Evolutionary conservation across 1,140 invertebrate genomes (phyloP), one percentile per base, ranked within the genome.

Genomic region (Trichogramma pretiosum): DNA sequence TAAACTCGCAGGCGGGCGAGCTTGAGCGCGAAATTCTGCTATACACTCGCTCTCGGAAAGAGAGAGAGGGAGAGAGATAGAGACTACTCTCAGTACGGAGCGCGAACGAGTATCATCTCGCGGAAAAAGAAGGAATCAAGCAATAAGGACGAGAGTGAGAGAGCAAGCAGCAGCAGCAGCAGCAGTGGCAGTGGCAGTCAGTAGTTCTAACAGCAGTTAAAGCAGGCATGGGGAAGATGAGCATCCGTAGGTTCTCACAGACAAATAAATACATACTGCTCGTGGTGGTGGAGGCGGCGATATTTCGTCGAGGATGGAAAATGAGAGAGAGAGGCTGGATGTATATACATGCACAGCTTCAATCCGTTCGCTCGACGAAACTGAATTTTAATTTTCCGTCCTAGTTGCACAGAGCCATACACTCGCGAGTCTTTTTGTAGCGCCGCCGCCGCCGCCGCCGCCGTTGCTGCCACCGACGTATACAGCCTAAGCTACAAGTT

Each of bases 251-350:
- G 47, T 56, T 55, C 23, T 8, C 44, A 49, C 56, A 53, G 56
- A 60, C 60, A 62, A 60, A 62, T 62, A 62, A 62, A 62, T 62
- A 60, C 52, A 50, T n/a, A n/a, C n/a, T n/a, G n/a, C n/a, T n/a
- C n/a, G n/a, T n/a, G n/a, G n/a, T n/a, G n/a, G n/a, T n/a, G n/a
- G n/a, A n/a, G n/a, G n/a, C n/a, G n/a, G n/a, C 57, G 58, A 60
- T 60, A 60, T 60, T 52, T 59, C 56, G 10, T 36, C 45, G 55
- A 58, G 14, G 58, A 57, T 60, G 54, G 53, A 36, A 59, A 57
- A 57, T 52, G 56, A 56, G 52, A 56, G 49, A 28, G 24, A 28
- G 24, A 28, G 24, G 11, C 5, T 7, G 24, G 11, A 11, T 7
- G 24, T 7, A 24, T n/a, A 16, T 18, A 5, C 11, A 22, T 8